Conservation (phyloP, 2,888 invertebrate genomes). For the Drosophila aldrichi region DNA sequence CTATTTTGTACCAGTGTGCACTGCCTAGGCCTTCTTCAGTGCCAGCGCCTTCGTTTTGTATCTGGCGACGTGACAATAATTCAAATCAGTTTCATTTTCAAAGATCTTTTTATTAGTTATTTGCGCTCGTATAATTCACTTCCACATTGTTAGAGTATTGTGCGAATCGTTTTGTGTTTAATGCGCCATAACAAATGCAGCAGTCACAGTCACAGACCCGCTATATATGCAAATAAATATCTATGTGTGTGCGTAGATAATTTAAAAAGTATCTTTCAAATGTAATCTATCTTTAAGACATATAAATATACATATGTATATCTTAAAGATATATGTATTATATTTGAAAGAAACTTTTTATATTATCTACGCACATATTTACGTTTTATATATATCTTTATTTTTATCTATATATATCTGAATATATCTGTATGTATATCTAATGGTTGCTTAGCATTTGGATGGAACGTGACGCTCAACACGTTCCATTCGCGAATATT, state of each 20-base stretch:
- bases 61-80: slow-evolving; percentile 69
- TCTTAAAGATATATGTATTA: background rate
- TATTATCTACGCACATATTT: too few species aligned
- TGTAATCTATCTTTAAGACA: background rate
- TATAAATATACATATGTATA: background rate
- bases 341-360: too few species aligned
- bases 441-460: slow-evolving; percentile 20
- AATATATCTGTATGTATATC: slow-evolving; percentile 2
- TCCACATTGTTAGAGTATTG: slow-evolving; percentile 52
- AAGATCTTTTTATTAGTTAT: slow-evolving; percentile 51
- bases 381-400: background rate
- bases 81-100: slow-evolving; percentile 58
- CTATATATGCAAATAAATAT: slow-evolving; percentile 6
- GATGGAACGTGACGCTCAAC: slow-evolving; percentile 46
- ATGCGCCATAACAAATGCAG: slow-evolving; percentile 77
- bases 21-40: slow-evolving; percentile 42
- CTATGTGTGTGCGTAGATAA: slow-evolving; percentile 6
- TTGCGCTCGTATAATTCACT: slow-evolving; percentile 48
- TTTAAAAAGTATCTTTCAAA: background rate
- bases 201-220: slow-evolving; percentile 47
- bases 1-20: slow-evolving; percentile 38
- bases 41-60: slow-evolving; percentile 40
- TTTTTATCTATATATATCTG: background rate
- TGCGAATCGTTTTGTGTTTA: slow-evolving; percentile 61
- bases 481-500: slow-evolving; percentile 39